Evolutionary conservation across 2,113 vertebrate genomes (phyloP).

Genomic region (Centrocercus urophasianus): DNA sequence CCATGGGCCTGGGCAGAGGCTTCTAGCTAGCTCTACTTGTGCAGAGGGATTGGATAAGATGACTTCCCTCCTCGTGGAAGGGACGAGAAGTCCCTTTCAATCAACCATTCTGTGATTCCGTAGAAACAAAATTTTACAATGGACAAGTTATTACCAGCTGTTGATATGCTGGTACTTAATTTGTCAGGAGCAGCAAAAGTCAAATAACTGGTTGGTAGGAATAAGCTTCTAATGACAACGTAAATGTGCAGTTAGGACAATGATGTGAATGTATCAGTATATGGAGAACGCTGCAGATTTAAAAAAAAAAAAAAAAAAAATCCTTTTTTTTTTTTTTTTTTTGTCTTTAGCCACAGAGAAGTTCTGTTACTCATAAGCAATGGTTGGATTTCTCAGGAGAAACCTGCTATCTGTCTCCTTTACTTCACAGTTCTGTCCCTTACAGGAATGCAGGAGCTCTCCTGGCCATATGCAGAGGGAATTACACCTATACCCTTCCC

Average conservation of each 20-base stretch:
- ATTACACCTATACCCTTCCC: neutral
- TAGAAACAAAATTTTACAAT: neutral
- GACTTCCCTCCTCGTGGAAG: neutral
- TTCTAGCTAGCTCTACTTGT: neutral
- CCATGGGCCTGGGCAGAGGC: neutral
- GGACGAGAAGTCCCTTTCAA: neutral
- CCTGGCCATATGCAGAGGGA: neutral
- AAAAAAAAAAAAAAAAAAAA: neutral
- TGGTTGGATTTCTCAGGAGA: neutral
- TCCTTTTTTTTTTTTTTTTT: neutral
- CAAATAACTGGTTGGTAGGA: neutral
- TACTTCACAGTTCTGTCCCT: neutral
- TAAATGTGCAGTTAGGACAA: neutral
- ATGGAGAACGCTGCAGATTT: neutral
- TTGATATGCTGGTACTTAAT: neutral
- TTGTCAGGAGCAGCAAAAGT: neutral
- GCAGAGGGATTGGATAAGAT: neutral
- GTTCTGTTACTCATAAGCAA: neutral
- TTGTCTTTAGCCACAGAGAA: neutral
- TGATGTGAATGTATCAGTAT: rapidly evolving
- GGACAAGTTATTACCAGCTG: neutral
- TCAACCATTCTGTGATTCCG: neutral
- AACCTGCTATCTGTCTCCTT: neutral
- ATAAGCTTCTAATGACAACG: neutral
- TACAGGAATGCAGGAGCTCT: neutral